These are phyloP conservation scores for Sarcophaga rosellei DNA, from an alignment of 2,888 invertebrate genomes.

Conservation along the genomic window DNA sequence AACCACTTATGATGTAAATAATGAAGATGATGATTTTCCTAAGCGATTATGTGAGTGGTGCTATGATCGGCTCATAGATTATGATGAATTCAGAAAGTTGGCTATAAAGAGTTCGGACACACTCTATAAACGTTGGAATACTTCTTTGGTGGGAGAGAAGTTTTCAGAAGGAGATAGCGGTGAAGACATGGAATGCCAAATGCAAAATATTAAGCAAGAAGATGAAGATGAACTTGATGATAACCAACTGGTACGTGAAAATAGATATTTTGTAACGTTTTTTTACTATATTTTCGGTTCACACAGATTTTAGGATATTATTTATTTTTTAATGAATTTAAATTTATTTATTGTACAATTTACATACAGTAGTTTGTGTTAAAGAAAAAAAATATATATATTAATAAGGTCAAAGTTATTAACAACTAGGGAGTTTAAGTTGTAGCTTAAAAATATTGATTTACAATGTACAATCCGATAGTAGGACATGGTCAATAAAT, in stretches of 20 bases:
- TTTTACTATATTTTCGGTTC: too few relatives aligned
- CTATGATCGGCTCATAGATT: slow-evolving; percentile 74
- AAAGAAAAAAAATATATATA: too few relatives aligned
- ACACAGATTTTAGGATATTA: too few relatives aligned
- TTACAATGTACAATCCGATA: too few relatives aligned
- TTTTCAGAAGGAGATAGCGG: neutral
- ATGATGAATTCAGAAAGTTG: slow-evolving; percentile 73
- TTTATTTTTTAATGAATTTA: neutral
- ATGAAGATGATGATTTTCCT: slow-evolving; percentile 72
- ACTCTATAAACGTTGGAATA: slow-evolving; percentile 62
- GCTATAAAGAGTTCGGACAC: slow-evolving; percentile 72
- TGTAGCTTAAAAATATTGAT: too few relatives aligned
- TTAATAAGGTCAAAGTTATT: too few relatives aligned
- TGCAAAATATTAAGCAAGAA: slow-evolving; percentile 35
- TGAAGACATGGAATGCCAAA: neutral
- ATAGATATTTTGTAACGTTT: neutral
- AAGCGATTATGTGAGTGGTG: slow-evolving; percentile 74
- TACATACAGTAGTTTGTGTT: neutral
- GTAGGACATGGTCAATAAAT: too few relatives aligned
- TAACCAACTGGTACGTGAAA: slow-evolving; percentile 64
- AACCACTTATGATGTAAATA: slow-evolving; percentile 73
- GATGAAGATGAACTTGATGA: slow-evolving; percentile 58
- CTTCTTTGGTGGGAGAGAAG: neutral
- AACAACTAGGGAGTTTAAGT: too few relatives aligned
- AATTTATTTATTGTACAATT: neutral